A percentile compares a stretch with the other conserved stretches of the same genome.
Conservation (phyloP, 2,113 vertebrate genomes). For the Eolophus roseicapilla region DNA sequence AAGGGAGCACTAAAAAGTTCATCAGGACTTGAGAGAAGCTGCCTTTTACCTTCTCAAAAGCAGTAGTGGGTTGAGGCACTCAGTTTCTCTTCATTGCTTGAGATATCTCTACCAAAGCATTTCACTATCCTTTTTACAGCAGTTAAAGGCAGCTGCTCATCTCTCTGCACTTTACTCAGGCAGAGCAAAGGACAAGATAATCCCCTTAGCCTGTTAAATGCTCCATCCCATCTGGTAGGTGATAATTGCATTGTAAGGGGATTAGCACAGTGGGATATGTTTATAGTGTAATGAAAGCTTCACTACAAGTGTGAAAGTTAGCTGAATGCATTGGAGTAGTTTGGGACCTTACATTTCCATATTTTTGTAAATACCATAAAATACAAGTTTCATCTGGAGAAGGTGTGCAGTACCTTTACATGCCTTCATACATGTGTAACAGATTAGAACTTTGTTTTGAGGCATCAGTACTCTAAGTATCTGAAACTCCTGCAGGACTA, state of each 20-base stretch:
- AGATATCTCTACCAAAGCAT: background rate
- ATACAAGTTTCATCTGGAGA: background rate
- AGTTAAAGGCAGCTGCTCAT: background rate
- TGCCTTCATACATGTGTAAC: background rate
- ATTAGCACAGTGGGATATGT: constrained; percentile 43
- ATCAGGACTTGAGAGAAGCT: background rate
- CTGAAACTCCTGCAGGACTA: background rate
- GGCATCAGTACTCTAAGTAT: background rate
- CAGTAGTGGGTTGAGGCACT: background rate
- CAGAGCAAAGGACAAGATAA: constrained; percentile 64
- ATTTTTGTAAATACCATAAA: background rate
- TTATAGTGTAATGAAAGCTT: constrained; percentile 41
- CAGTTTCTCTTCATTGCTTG: background rate
- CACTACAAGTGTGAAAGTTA: constrained; percentile 41
- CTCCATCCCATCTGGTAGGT: constrained; percentile 62
- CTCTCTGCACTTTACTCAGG: background rate
- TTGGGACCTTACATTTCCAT: background rate
- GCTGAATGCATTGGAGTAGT: background rate
- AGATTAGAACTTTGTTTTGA: background rate
- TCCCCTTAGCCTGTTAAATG: constrained; percentile 65
- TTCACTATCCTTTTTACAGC: background rate
- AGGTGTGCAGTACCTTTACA: background rate
- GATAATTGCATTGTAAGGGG: constrained; percentile 64
- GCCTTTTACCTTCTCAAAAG: background rate
- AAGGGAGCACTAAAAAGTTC: background rate